Evolutionary conservation across 2,797 vertebrate species (phyloP), one percentile per base, ranked within the genome.

Genomic region (Sternotherus odoratus): DNA sequence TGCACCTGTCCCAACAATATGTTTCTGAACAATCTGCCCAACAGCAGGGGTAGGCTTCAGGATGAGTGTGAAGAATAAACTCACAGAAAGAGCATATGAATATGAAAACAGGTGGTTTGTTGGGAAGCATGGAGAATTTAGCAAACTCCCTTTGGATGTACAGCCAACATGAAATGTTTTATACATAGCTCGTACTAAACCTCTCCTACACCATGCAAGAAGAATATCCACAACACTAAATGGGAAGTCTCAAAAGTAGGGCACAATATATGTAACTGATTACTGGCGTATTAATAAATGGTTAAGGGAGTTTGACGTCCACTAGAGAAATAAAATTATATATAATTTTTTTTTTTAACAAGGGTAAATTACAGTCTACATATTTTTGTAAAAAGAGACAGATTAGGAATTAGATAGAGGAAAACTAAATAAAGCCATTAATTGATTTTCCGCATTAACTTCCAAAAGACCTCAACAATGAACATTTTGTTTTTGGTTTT

Each of bases 361-460:
- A 43, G 8, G 19, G 56, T 85, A 86, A 63, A 85, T 53, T 36
- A 56, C 30, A 87, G 5, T 50, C 57, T 54, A 74, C 39, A 54
- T 30, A 3, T 3, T 86, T 87, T 75, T 89, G 12, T 23, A 75
- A 51, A 63, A 79, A 21, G 48, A 5, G 5, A n/a, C 21, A 86
- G 39, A 92, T 89, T 6, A 82, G 16, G 11, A 93, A 63, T 43
- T 53, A 79, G 87, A 89, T 54, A 77, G 87, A 89, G 91, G 46
- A n/a, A 8, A 91, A 74, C 56, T 91, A 57, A 85, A 77, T 74
- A 39, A 72, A 89, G 86, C 11, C 3, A 88, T 17, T 24, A 80
- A 24, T 33, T 83, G 19, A 33, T 0, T 0, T 19, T 92, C 82
- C 74, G 57, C 11, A 49, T 16, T 77, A 51, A 86, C 54, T 86